phyloP scores from a whole-genome alignment of 2,888 invertebrate species.

The Mamestra brassicae region DNA sequence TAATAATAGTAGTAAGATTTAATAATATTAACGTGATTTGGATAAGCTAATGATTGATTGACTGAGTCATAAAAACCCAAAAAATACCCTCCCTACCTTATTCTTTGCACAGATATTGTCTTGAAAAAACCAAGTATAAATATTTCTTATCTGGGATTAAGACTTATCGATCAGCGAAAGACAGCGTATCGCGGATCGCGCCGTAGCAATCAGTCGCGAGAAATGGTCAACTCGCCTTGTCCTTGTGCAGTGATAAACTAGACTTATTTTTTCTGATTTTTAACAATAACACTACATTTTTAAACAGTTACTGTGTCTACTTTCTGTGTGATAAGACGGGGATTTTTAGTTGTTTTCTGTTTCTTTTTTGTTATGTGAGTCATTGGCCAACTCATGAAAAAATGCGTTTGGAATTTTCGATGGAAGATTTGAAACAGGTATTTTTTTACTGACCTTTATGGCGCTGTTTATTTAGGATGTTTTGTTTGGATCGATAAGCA shows the following conservation, averaged over 20 bases:
- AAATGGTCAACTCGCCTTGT: conserved; percentile 19
- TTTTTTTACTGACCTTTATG: neutral
- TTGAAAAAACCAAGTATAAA: neutral
- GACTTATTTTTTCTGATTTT: conserved; percentile 3
- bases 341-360: neutral
- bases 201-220: conserved; percentile 23
- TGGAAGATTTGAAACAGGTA: conserved; percentile 28
- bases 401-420: conserved; percentile 16
- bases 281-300: conserved; percentile 6
- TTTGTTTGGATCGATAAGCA: neutral
- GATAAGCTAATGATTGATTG: neutral
- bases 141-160: conserved; percentile 45
- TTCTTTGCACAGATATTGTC: no score
- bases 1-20: neutral
- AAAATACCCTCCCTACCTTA: neutral
- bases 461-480: neutral
- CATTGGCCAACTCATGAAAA: neutral
- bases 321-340: no score
- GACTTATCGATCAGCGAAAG: conserved; percentile 32
- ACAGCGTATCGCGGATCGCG: conserved; percentile 33
- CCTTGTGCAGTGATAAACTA: conserved; percentile 13
- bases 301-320: neutral
- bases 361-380: conserved; percentile 6
- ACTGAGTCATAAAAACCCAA: neutral
- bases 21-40: neutral